Evolutionary conservation across 2,888 invertebrate species (phyloP).

Genomic region (Amphipoea lucens): DNA sequence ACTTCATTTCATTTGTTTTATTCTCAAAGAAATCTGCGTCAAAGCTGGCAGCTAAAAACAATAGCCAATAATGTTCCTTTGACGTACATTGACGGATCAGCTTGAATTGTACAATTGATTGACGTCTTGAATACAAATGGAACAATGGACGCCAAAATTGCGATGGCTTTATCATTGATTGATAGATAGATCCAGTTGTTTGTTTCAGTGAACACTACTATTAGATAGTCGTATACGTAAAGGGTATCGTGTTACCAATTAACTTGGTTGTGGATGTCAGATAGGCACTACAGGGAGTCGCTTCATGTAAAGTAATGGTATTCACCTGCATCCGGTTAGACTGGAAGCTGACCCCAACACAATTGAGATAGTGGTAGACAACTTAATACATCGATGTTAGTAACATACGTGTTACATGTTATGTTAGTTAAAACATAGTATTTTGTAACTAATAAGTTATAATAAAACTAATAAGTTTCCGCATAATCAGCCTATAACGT

Average conservation of each 20-base stretch:
- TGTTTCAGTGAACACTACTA: neutral
- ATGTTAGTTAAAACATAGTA: neutral
- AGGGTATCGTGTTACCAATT: neutral
- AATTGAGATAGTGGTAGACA: neutral
- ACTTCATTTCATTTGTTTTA: too few species aligned
- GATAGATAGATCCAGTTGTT: conserved; percentile 40
- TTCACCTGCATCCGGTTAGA: neutral
- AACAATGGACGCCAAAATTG: conserved; percentile 4
- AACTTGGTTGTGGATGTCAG: neutral
- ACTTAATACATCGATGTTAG: too few species aligned
- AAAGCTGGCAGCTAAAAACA: too few species aligned
- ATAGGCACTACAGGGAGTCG: neutral
- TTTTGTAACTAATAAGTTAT: too few species aligned
- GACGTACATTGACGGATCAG: conserved; percentile 10
- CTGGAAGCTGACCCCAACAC: neutral
- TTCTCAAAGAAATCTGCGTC: too few species aligned
- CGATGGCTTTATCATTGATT: conserved; percentile 20
- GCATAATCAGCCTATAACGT: too few species aligned
- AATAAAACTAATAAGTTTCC: too few species aligned
- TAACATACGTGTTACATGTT: too few species aligned
- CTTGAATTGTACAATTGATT: conserved; percentile 25
- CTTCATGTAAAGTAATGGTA: neutral
- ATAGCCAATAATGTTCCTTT: neutral
- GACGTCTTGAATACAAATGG: conserved; percentile 34
- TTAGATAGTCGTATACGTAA: too few species aligned